Evolutionary conservation across 2,113 vertebrate genomes (phyloP).

Genomic region (Danionella cerebrum): DNA sequence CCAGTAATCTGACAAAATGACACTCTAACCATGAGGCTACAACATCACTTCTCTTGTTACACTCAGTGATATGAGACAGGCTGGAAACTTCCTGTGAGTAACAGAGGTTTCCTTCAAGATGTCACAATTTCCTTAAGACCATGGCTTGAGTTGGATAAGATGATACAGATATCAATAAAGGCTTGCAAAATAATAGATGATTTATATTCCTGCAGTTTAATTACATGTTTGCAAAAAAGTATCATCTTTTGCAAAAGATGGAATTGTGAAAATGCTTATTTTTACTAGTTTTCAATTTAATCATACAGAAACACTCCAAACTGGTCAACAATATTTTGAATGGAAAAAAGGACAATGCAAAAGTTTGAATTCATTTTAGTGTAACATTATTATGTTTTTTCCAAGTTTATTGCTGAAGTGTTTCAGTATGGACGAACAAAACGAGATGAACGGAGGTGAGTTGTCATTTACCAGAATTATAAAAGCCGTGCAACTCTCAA

Average conservation of each 20-base stretch:
- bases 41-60: conserved; percentile 1
- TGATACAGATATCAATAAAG: background rate
- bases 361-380: too few species aligned
- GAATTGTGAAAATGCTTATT: background rate
- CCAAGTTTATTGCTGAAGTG: too few species aligned
- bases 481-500: too few species aligned
- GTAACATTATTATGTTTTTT: too few species aligned
- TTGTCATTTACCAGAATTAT: too few species aligned
- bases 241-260: background rate
- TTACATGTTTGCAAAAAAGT: background rate
- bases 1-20: conserved; percentile 1
- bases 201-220: background rate
- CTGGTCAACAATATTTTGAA: too few species aligned
- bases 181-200: background rate
- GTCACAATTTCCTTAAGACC: conserved; percentile 50
- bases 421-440: too few species aligned
- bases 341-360: too few species aligned
- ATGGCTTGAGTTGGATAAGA: conserved; percentile 20
- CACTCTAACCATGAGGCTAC: background rate
- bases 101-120: conserved; percentile 39
- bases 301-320: too few species aligned
- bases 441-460: too few species aligned
- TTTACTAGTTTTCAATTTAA: too few species aligned
- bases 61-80: conserved; percentile 8
- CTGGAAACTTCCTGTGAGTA: conserved; percentile 46